Conservation (phyloP, 2,113 vertebrate species). For the Rhipidura dahli region DNA sequence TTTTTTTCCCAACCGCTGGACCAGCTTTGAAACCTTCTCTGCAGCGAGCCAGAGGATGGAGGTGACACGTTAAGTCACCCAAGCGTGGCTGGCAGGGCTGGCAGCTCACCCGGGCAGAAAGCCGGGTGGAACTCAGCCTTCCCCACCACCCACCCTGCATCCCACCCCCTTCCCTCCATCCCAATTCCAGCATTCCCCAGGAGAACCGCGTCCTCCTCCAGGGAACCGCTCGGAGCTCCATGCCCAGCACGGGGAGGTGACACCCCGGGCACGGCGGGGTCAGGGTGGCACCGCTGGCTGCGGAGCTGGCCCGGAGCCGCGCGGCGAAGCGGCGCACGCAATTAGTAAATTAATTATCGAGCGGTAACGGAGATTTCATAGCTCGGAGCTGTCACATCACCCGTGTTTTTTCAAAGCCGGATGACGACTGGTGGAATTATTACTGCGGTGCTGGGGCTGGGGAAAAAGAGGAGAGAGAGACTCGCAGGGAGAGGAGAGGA, state of each 20-base stretch:
- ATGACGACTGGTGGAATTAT: constrained; percentile 63
- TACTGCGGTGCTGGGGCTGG: constrained; percentile 29
- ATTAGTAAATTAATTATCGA: constrained; percentile 70
- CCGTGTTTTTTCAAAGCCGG: constrained; percentile 56
- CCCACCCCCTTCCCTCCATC: neutral
- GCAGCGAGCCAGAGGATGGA: neutral
- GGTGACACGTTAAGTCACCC: neutral
- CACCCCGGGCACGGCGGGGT: neutral
- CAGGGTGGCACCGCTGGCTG: neutral
- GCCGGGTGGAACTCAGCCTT: accelerated
- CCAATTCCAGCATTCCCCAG: neutral
- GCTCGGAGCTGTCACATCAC: constrained; percentile 68
- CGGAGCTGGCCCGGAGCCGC: neutral
- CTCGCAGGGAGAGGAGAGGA: constrained; percentile 28
- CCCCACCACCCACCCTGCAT: accelerated
- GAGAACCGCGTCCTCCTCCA: accelerated
- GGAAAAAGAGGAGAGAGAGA: neutral
- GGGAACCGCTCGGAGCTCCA: neutral
- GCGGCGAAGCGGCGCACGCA: neutral
- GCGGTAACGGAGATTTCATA: constrained; percentile 44
- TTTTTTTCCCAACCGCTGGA: neutral
- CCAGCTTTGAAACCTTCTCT: neutral
- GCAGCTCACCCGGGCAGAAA: neutral
- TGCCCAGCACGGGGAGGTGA: neutral
- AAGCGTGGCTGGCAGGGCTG: neutral